A percentile compares a stretch with the other conserved stretches of the same genome.
phyloP scores from a whole-genome alignment of 64 coral and sea anemone species.

The Pocillopora damicornis region DNA sequence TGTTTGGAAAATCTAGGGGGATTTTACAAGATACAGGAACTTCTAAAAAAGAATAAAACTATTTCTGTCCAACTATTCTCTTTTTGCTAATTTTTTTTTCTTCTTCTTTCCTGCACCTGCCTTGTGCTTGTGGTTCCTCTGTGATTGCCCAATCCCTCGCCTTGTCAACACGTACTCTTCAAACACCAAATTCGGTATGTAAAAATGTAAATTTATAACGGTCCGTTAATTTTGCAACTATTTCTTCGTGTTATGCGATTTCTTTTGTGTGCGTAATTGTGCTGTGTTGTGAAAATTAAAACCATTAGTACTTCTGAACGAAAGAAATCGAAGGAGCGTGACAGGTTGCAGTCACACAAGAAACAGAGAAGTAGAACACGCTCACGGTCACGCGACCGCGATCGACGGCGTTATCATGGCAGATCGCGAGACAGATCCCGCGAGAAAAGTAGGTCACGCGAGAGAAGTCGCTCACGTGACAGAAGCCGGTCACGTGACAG shows the following conservation, averaged over 20 bases:
- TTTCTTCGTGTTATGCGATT: background rate
- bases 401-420: slow-evolving; percentile 34
- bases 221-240: background rate
- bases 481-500: slow-evolving; percentile 66
- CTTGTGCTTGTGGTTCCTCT: background rate
- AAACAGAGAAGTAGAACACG: slow-evolving; percentile 63
- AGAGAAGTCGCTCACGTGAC: slow-evolving; percentile 59
- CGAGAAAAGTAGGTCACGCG: slow-evolving; percentile 68
- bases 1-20: background rate
- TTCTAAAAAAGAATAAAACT: background rate
- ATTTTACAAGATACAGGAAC: background rate
- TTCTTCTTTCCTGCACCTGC: background rate
- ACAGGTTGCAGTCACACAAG: slow-evolving; percentile 47
- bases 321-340: slow-evolving; percentile 48
- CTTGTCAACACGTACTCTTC: background rate
- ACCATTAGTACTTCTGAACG: slow-evolving; percentile 36
- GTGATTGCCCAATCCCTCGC: background rate
- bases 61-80: background rate
- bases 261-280: background rate
- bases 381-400: slow-evolving; percentile 61
- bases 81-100: slow-evolving; percentile 18
- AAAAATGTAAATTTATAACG: background rate
- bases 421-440: slow-evolving; percentile 75
- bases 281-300: slow-evolving; percentile 30
- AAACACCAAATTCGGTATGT: slow-evolving; percentile 24